Evolutionary conservation across 2,888 invertebrate species (phyloP), one percentile per base, ranked within the genome.

Genomic region (Drosophila colorata): DNA sequence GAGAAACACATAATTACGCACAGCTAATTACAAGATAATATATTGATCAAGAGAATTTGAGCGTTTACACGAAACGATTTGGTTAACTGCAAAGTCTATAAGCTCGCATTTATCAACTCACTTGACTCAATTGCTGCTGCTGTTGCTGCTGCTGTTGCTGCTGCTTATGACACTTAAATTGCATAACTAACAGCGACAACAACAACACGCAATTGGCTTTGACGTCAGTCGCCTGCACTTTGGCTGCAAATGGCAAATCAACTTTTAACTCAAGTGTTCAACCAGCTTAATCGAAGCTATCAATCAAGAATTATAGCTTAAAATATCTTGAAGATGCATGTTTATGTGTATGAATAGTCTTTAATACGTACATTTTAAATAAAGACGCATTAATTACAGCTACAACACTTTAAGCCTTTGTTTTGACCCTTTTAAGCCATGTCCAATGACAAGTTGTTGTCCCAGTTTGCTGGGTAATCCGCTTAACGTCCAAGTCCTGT

Each of bases 401-500:
- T 43, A 25, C 28, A 18, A n/a, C 40, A 40, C 18, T 7, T 20
- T 41, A 41, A 41, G 31, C 38, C 18, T 18, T 5, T 40, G 38
- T 20, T 46, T 52, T n/a, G 55, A 53, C 53, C 41, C 53, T n/a
- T 63, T 28, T 49, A 66, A 66, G 20, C 48, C 48, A 31, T 31
- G 33, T 51, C 46, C 33, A 41, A 41, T 7, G 41, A 20, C 20
- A 41, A 20, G 41, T 13, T 20, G 20, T 20, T 41, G 13, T 13
- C 20, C 41, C 20, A 20, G 37, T 44, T 52, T 44, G 5, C 9
- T 11, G 20, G 8, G 9, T 31, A 69, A 69, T 60, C 68, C 37
- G 69, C 55, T 68, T 67, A 68, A 20, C 33, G 43, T 51, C 44
- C 47, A 41, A 58, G 48, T 59, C 70, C 44, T 65, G 53, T 41